Evolutionary conservation across 2,113 vertebrate genomes (phyloP).

Genomic region (Collichthys lucidus): DNA sequence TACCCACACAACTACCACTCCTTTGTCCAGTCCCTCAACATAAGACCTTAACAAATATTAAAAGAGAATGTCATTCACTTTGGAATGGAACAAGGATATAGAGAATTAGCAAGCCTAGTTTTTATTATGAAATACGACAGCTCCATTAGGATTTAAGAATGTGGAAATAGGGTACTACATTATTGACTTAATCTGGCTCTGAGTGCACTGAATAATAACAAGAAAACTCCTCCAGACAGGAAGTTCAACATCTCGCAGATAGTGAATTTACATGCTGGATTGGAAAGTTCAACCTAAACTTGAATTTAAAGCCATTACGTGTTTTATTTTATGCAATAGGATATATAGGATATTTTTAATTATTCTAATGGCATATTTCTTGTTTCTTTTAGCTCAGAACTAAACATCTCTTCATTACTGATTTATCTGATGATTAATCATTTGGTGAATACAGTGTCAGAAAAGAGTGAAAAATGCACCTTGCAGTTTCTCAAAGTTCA

Average conservation of each 20-base stretch:
- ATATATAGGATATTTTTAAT: neutral
- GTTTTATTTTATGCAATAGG: neutral
- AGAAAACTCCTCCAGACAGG: neutral
- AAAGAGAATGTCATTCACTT: neutral
- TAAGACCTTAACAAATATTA: neutral
- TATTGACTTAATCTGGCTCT: neutral
- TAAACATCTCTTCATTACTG: neutral
- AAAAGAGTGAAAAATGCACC: neutral
- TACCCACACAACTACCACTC: conserved; percentile 15
- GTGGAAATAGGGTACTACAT: neutral
- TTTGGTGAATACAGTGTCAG: neutral
- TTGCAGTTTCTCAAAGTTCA: neutral
- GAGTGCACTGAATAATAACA: neutral
- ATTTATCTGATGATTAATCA: neutral
- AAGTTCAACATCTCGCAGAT: neutral
- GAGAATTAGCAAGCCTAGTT: neutral
- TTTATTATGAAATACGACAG: neutral
- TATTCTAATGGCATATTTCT: too few relatives aligned
- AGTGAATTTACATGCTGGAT: neutral
- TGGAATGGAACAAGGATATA: neutral
- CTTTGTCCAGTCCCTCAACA: conserved; percentile 8
- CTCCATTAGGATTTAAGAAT: neutral
- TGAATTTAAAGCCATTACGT: neutral
- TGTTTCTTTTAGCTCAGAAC: neutral
- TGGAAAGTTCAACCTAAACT: neutral